phyloP scores from a whole-genome alignment of 2,888 invertebrate genomes.

The Celastrina argiolus region DNA sequence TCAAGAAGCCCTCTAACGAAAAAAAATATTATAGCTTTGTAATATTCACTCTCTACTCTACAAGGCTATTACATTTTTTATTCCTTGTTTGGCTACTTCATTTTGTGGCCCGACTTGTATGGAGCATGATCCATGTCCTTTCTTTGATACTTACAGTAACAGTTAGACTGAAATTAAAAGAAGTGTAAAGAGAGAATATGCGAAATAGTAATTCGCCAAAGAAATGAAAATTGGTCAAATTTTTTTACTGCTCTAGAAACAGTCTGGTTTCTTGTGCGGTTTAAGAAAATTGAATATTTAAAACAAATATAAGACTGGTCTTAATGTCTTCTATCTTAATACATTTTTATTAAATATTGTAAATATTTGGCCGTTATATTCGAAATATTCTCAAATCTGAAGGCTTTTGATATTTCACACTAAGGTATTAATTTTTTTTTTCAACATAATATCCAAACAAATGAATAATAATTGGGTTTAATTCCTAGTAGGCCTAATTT shows the following conservation, averaged over 20 bases:
- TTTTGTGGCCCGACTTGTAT: too few relatives aligned
- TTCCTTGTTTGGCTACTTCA: too few relatives aligned
- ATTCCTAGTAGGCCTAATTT: not conserved
- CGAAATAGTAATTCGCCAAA: not conserved
- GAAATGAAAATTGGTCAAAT: not conserved
- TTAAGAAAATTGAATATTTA: not conserved
- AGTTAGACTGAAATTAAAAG: not conserved
- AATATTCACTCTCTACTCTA: too few relatives aligned
- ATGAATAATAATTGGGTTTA: not conserved
- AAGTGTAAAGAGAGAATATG: not conserved
- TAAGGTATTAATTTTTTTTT: not conserved
- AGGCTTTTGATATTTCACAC: not conserved
- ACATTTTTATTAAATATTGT: not conserved
- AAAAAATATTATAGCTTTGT: too few relatives aligned
- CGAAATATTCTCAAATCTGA: not conserved
- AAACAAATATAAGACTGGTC: conserved; percentile 10
- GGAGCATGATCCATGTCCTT: too few relatives aligned
- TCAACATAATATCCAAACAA: not conserved
- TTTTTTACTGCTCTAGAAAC: not conserved
- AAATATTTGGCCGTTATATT: not conserved
- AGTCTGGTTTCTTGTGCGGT: not conserved
- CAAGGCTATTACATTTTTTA: too few relatives aligned
- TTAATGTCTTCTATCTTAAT: conserved; percentile 8
- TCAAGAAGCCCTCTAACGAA: too few relatives aligned
- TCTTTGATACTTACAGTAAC: too few relatives aligned